Evolutionary conservation across 2,888 invertebrate genomes (phyloP).

Genomic region (Mellilla xanthometata): DNA sequence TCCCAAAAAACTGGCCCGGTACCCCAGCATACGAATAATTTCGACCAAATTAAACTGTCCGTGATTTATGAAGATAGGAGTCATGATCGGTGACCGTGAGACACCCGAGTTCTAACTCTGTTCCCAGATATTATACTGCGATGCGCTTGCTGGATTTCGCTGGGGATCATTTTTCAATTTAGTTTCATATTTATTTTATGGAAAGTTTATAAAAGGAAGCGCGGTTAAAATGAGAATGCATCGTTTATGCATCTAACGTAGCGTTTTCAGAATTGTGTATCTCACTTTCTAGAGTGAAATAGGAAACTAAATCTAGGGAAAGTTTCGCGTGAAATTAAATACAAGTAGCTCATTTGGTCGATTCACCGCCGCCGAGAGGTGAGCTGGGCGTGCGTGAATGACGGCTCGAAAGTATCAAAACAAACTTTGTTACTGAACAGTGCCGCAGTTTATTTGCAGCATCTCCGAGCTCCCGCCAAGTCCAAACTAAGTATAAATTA

Average conservation of each 20-base stretch:
- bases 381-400: constrained; percentile 15
- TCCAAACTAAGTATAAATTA: constrained; percentile 53
- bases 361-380: not conserved
- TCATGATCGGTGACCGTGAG: constrained; percentile 1
- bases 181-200: constrained; percentile 25
- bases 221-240: constrained; percentile 20
- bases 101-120: not conserved
- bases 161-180: constrained; percentile 31
- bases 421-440: constrained; percentile 35
- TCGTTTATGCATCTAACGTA: constrained; percentile 5
- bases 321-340: not conserved
- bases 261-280: not conserved
- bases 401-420: constrained; percentile 31
- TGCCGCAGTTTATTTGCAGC: constrained; percentile 28
- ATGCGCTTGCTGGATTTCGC: constrained; percentile 13
- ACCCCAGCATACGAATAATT: constrained; percentile 24
- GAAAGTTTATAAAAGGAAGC: constrained; percentile 22
- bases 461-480: constrained; percentile 23
- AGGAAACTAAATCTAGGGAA: not conserved
- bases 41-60: constrained; percentile 25
- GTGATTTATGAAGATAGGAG: constrained; percentile 22
- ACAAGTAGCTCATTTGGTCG: constrained; percentile 13
- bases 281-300: not conserved
- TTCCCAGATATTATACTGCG: constrained; percentile 5
- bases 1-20: constrained; percentile 37